Percentiles rank a stretch among this genome's conserved stretches.
Evolutionary conservation across 2,888 invertebrate genomes (phyloP).

Genomic region (Limnephilus marmoratus): DNA sequence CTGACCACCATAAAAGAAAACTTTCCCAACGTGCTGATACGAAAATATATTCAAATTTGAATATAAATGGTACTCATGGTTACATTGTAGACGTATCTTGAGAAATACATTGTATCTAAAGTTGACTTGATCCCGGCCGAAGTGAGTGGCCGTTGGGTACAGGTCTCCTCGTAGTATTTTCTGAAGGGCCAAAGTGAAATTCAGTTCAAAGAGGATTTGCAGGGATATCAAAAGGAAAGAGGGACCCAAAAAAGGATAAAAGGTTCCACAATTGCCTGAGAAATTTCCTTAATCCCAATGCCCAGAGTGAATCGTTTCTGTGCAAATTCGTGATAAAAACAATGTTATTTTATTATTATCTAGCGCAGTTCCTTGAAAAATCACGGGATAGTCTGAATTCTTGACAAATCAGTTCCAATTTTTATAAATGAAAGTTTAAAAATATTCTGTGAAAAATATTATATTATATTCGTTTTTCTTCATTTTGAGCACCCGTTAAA

Average conservation of each 20-base stretch:
- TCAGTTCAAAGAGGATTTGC: slow-evolving; percentile 28
- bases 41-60: slow-evolving; percentile 28
- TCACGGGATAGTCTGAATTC: background rate
- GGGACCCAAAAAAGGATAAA: slow-evolving; percentile 23
- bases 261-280: background rate
- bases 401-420: too few relatives aligned
- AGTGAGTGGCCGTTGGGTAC: background rate
- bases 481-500: too few relatives aligned
- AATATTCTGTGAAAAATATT: too few relatives aligned
- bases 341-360: background rate
- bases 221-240: background rate
- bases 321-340: background rate
- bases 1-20: slow-evolving; percentile 5
- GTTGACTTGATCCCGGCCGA: background rate
- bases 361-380: background rate
- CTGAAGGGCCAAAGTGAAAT: slow-evolving; percentile 12
- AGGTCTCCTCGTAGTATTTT: slow-evolving; percentile 1
- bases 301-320: background rate
- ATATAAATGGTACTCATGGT: slow-evolving; percentile 3
- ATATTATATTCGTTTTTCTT: too few relatives aligned
- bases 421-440: too few relatives aligned
- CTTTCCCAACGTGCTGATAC: background rate
- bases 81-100: background rate
- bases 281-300: slow-evolving; percentile 22
- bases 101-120: background rate